Conservation (phyloP, 30 jellyfish, hydroid and myxozoan species). For the Clytia hemisphaerica region DNA sequence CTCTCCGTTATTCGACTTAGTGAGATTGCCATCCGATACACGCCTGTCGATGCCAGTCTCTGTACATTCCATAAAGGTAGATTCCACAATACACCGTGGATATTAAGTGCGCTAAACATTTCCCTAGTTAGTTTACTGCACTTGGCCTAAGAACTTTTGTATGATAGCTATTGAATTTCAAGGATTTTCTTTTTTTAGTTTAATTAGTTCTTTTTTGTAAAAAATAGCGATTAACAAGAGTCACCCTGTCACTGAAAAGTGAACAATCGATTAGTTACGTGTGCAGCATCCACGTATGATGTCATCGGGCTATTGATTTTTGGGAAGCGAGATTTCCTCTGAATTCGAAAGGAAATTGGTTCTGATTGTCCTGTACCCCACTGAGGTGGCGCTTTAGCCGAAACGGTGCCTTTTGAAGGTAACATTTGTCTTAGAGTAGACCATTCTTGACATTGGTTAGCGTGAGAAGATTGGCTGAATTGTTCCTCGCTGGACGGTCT, state of each 20-base stretch:
- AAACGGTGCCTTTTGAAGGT: constrained; percentile 46
- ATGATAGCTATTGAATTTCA: too few relatives aligned
- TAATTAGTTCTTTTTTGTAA: too few relatives aligned
- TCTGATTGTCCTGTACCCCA: constrained; percentile 60
- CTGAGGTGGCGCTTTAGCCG: constrained; percentile 31
- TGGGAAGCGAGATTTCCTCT: constrained; percentile 39
- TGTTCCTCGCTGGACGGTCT: constrained; percentile 15
- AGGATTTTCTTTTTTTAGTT: too few relatives aligned
- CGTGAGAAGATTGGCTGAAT: constrained; percentile 40
- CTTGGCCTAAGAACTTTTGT: too few relatives aligned
- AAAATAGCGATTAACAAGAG: neutral
- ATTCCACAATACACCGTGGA: too few relatives aligned
- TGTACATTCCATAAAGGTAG: too few relatives aligned
- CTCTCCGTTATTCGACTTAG: too few relatives aligned
- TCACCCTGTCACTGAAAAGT: constrained; percentile 3
- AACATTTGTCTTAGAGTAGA: constrained; percentile 62
- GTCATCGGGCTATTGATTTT: constrained; percentile 71
- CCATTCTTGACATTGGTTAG: constrained; percentile 84
- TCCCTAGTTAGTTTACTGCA: too few relatives aligned
- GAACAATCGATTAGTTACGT: constrained; percentile 7
- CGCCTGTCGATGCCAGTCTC: too few relatives aligned
- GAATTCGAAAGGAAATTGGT: neutral
- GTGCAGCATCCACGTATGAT: constrained; percentile 26
- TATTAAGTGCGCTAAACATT: too few relatives aligned
- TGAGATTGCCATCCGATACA: too few relatives aligned